These are phyloP conservation scores for Lucifuga dentata DNA, from an alignment of 2,113 vertebrate genomes.

Conservation along the genomic window DNA sequence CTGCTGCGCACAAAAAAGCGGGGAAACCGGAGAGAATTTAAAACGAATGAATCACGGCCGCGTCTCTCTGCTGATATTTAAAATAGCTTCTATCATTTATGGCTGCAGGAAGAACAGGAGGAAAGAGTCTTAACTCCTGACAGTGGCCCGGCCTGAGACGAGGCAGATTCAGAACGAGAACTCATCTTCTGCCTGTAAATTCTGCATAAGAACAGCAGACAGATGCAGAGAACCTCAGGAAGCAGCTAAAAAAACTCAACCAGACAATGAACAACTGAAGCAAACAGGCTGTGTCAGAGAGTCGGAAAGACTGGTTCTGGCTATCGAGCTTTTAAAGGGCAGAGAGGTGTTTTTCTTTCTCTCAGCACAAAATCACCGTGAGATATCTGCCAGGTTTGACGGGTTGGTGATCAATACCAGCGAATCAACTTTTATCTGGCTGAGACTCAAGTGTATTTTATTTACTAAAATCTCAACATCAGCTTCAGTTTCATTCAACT, in stretches of 20 bases:
- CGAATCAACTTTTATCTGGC: background rate
- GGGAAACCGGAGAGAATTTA: slow-evolving; percentile 6
- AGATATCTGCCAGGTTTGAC: background rate
- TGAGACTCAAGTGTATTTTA: too few species aligned
- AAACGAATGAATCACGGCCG: slow-evolving; percentile 7
- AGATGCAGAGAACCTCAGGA: too few species aligned
- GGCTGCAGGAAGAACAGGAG: slow-evolving; percentile 19
- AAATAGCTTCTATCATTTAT: slow-evolving; percentile 35
- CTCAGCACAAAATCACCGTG: background rate
- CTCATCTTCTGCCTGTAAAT: too few species aligned
- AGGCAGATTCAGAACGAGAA: background rate
- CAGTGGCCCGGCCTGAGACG: background rate
- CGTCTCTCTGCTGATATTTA: slow-evolving; percentile 28
- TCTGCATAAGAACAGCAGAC: too few species aligned
- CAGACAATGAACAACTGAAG: background rate
- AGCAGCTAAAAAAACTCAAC: slow-evolving; percentile 21
- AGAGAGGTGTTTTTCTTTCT: background rate
- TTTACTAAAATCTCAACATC: too few species aligned
- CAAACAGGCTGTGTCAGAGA: background rate
- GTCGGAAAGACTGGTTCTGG: background rate
- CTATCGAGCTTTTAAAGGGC: background rate
- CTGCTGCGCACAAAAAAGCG: too few species aligned
- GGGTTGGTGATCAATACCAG: background rate
- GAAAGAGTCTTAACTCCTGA: slow-evolving; percentile 16
- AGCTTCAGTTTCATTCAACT: too few species aligned